Percentiles rank a stretch among this genome's conserved stretches.
phyloP scores from a whole-genome alignment of 2,797 vertebrate genomes.

The Sphenopsis melanotis region DNA sequence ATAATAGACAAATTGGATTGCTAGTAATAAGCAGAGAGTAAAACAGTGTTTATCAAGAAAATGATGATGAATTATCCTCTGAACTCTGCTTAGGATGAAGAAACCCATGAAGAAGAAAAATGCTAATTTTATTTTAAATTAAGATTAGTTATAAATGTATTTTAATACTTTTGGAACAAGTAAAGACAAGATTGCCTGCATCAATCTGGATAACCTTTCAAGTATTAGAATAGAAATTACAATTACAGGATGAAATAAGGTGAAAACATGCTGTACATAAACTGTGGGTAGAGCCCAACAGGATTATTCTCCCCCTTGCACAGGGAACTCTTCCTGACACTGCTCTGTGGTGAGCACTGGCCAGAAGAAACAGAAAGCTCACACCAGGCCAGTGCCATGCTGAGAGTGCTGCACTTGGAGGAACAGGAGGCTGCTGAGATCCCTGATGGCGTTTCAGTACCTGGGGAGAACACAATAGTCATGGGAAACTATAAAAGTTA shows the following conservation, averaged over 20 bases:
- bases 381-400: rapidly evolving
- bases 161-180: neutral
- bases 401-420: neutral
- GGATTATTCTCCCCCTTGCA: neutral
- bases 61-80: neutral
- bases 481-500: neutral
- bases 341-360: neutral
- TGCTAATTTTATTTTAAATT: neutral
- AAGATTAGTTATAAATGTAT: neutral
- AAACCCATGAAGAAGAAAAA: neutral
- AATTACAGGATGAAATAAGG: neutral
- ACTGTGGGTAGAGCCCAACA: neutral
- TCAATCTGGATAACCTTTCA: neutral
- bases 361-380: neutral
- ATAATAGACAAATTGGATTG: neutral
- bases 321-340: neutral
- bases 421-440: neutral
- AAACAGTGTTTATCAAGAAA: neutral
- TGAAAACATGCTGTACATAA: neutral
- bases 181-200: neutral
- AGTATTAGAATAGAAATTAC: neutral
- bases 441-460: neutral
- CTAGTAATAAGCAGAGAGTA: neutral
- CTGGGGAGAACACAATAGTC: neutral
- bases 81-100: neutral